These are phyloP conservation scores for Oreohelix idahoensis DNA, from an alignment of 1,140 invertebrate genomes.

Conservation along the genomic window DNA sequence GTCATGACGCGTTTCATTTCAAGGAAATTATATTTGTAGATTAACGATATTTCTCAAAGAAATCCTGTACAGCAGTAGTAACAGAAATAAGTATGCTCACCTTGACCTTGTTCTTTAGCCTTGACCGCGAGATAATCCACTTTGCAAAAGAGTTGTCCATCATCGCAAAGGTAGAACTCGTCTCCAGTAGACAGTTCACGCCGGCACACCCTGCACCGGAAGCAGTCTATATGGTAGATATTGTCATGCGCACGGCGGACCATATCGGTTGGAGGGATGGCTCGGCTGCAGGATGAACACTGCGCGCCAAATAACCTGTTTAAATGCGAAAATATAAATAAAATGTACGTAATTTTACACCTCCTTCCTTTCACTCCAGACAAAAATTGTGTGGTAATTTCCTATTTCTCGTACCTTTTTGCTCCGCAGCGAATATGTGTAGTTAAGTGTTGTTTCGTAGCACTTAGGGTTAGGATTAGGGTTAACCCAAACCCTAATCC, in stretches of 20 bases:
- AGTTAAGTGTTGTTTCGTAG: too few species aligned
- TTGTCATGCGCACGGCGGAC: slow-evolving; percentile 64
- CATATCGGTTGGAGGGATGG: slow-evolving; percentile 60
- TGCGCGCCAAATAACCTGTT: slow-evolving; percentile 62
- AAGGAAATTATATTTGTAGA: too few species aligned
- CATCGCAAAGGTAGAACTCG: slow-evolving; percentile 68
- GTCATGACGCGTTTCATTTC: too few species aligned
- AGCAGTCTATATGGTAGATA: slow-evolving; percentile 69
- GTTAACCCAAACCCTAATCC: too few species aligned
- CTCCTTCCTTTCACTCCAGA: too few species aligned
- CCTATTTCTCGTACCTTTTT: too few species aligned
- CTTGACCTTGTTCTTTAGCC: slow-evolving; percentile 22
- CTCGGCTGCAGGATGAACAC: slow-evolving; percentile 60
- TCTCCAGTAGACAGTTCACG: slow-evolving; percentile 64
- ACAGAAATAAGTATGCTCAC: background rate
- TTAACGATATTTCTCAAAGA: too few species aligned
- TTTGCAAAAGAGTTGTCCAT: slow-evolving; percentile 66
- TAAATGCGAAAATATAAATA: slow-evolving; percentile 29
- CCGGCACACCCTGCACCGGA: slow-evolving; percentile 62
- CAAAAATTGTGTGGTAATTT: too few species aligned
- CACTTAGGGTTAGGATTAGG: too few species aligned
- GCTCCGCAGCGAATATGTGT: too few species aligned
- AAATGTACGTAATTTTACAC: too few species aligned
- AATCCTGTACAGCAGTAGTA: too few species aligned
- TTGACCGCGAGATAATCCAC: slow-evolving; percentile 57